A percentile compares a stretch with the other conserved stretches of the same genome.
phyloP scores from a whole-genome alignment of 1,140 invertebrate genomes.

The Penaeus vannamei region DNA sequence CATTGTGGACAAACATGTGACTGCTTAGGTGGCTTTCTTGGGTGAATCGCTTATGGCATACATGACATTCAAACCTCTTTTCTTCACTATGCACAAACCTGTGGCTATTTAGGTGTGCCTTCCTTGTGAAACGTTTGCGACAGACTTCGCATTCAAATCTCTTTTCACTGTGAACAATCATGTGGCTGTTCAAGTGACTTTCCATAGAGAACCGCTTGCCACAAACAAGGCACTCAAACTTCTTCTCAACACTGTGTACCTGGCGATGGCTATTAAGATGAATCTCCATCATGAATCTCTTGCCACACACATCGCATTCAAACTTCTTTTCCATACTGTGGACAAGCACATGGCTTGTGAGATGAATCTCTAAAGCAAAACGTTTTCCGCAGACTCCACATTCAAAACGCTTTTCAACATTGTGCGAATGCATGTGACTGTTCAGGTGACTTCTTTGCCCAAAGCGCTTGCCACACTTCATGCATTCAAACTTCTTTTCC shows the following conservation, averaged over 20 bases:
- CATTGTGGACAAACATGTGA: conserved; percentile 54
- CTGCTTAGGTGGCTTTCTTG: conserved; percentile 54
- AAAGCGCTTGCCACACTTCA: conserved; percentile 53
- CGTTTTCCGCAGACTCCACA: conserved; percentile 45
- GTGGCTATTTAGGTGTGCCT: conserved; percentile 70
- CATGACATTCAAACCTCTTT: conserved; percentile 50
- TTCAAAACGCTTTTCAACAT: conserved; percentile 45
- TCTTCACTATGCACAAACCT: conserved; percentile 58
- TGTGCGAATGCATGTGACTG: conserved; percentile 48
- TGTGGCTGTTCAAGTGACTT: conserved; percentile 70
- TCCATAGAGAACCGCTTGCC: conserved; percentile 71
- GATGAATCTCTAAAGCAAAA: conserved; percentile 55
- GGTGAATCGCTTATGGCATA: conserved; percentile 46
- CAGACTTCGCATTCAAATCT: conserved; percentile 70
- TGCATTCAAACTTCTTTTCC: conserved; percentile 56
- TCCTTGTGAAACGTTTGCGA: conserved; percentile 70
- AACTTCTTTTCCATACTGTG: conserved; percentile 55
- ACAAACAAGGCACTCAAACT: conserved; percentile 70
- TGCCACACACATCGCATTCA: conserved; percentile 68
- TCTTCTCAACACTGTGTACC: conserved; percentile 70
- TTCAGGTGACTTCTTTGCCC: conserved; percentile 43
- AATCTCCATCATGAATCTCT: conserved; percentile 63
- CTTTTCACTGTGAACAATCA: conserved; percentile 69
- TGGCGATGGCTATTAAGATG: conserved; percentile 69
- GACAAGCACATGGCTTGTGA: conserved; percentile 47